Base-by-base conservation (phyloP, 2,113 vertebrate species). In the Oryzias woworae region DNA sequence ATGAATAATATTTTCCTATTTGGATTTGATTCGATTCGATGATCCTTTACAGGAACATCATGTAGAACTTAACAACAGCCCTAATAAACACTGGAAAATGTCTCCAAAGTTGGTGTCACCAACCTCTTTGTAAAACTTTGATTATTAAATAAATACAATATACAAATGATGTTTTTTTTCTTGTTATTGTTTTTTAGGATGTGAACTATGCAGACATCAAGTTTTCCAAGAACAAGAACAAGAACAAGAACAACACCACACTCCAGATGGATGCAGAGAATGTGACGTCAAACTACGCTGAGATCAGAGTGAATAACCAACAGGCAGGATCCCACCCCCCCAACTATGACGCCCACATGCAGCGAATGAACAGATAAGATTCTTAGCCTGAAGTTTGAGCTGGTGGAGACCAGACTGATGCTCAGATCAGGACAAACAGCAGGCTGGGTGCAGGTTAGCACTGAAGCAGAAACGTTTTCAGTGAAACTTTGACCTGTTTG, bases 151-250 rank as follows among this genome's bases (percentile, higher is more conserved):
- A 18, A 48, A 48, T 18, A 17, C 2, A 48, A 48, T 18, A 18
- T 7, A n/a, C 17, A 47, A n/a, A 7, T 47, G 8, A 8, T 20
- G 8, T 18, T 18, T 18, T 20, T 18, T 10, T 17, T 17, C 3
- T 48, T 17, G 3, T 46, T 7, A 46, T 45, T 69, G 0, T 0
- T n/a, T 44, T 53, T 1, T 36, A 92, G 88, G 86, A 90, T 1
- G 0, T 86, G 3, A 73, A 69, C 48, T 87, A 91, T 20, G 72
- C 74, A 46, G 72, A 83, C 0, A 1, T 84, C 0, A 36, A 0
- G 0, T 41, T 62, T 65, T 7, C 31, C 5, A 52, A 18, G 8
- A 75, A 45, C 17, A 64, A 16, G 10, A 75, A 45, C 17, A 64
- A 16, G 10, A 28, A 45, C 17, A 64, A 16, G 10, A 31, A 63